A percentile compares a stretch with the other conserved stretches of the same genome.
phyloP scores from a whole-genome alignment of 2,113 vertebrate species.

The Piaya cayana region DNA sequence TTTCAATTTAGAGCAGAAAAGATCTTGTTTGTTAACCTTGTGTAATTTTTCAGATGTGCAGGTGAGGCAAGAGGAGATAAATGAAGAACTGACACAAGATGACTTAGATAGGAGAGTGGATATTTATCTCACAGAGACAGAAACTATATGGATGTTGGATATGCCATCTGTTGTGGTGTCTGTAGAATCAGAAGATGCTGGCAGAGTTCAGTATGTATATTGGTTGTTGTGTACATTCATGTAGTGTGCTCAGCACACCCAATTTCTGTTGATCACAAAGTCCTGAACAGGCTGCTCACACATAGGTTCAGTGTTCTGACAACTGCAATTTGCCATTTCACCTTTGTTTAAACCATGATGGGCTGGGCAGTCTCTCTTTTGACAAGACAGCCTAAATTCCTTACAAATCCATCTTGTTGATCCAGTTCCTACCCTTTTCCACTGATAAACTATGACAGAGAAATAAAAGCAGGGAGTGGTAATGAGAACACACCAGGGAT shows the following conservation, averaged over 20 bases:
- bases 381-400: not conserved
- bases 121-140: constrained; percentile 79
- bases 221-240: not conserved
- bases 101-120: constrained; percentile 76
- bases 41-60: constrained; percentile 68
- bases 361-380: not conserved
- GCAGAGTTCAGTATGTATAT: constrained; percentile 72
- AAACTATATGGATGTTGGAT: constrained; percentile 81
- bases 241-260: not conserved
- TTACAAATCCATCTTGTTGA: not conserved
- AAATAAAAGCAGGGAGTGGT: not conserved
- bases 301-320: not conserved
- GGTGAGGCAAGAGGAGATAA: constrained; percentile 42
- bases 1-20: not conserved
- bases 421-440: not conserved
- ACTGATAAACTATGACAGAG: not conserved
- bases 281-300: not conserved
- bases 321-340: not conserved
- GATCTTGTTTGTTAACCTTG: not conserved
- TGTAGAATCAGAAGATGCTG: constrained; percentile 78
- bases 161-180: constrained; percentile 76
- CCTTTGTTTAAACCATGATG: not conserved
- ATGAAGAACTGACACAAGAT: constrained; percentile 71
- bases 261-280: not conserved
- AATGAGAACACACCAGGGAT: not conserved